Conservation (phyloP, 1,140 invertebrate species). For the Procambarus virginalis region DNA sequence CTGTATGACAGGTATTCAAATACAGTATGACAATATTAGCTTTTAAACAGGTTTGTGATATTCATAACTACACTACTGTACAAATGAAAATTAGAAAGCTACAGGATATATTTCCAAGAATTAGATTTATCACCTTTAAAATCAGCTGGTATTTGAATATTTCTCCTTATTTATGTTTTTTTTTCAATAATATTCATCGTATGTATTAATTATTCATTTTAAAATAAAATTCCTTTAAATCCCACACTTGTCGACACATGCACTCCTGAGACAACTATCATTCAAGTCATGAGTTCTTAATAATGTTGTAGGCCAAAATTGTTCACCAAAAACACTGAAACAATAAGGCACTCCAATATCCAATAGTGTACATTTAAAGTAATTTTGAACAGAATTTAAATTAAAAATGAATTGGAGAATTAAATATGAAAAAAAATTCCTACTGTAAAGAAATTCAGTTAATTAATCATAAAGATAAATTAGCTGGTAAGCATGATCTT, state of each 20-base stretch:
- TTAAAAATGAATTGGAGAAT: background rate
- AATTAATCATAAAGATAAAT: background rate
- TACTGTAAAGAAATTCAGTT: background rate
- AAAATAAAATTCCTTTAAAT: background rate
- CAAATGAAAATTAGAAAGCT: background rate
- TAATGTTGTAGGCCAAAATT: background rate
- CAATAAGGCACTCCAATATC: background rate
- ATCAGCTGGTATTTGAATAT: background rate
- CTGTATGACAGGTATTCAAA: background rate
- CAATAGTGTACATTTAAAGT: background rate
- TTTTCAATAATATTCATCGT: background rate
- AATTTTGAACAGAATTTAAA: too few species aligned
- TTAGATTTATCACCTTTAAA: background rate
- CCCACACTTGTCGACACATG: background rate
- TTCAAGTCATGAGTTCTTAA: background rate
- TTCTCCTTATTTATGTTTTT: background rate
- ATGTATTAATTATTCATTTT: background rate
- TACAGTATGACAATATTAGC: background rate
- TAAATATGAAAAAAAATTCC: background rate
- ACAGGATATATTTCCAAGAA: background rate
- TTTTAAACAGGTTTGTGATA: background rate
- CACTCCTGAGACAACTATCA: background rate
- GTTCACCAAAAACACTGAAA: background rate
- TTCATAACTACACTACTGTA: background rate
- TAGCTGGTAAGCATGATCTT: background rate